phyloP scores from a whole-genome alignment of 2,888 invertebrate genomes.

The Homarus gammarus region DNA sequence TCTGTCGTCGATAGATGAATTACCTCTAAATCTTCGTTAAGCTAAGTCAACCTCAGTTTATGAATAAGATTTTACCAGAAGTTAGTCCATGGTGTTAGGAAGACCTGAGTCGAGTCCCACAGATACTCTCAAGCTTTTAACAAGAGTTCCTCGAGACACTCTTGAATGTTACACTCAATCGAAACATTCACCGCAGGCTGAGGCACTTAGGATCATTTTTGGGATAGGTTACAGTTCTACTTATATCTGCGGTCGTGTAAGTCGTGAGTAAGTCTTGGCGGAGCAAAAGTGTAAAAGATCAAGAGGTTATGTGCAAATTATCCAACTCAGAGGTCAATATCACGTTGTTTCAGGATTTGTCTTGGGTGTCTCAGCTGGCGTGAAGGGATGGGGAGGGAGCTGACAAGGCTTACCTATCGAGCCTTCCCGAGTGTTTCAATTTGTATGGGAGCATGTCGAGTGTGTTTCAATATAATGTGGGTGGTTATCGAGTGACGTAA shows the following conservation, averaged over 20 bases:
- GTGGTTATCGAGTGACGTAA: neutral
- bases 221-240: too few species aligned
- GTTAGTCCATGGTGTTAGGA: constrained; percentile 38
- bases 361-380: neutral
- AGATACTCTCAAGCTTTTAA: constrained; percentile 13
- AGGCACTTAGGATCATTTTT: too few species aligned
- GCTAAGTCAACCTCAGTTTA: constrained; percentile 57
- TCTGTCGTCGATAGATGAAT: constrained; percentile 50
- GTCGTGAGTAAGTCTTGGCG: too few species aligned
- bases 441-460: neutral
- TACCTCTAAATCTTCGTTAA: constrained; percentile 55
- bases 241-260: too few species aligned
- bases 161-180: neutral
- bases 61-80: constrained; percentile 64
- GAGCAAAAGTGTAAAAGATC: too few species aligned
- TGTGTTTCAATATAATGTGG: neutral
- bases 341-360: neutral
- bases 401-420: too few species aligned
- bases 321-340: neutral
- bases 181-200: neutral
- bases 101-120: neutral
- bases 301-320: too few species aligned
- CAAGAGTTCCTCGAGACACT: too few species aligned
- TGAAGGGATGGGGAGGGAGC: too few species aligned
- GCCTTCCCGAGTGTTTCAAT: too few species aligned